Evolutionary conservation across 2,888 invertebrate genomes (phyloP).

Genomic region (Cataglyphis livida): DNA sequence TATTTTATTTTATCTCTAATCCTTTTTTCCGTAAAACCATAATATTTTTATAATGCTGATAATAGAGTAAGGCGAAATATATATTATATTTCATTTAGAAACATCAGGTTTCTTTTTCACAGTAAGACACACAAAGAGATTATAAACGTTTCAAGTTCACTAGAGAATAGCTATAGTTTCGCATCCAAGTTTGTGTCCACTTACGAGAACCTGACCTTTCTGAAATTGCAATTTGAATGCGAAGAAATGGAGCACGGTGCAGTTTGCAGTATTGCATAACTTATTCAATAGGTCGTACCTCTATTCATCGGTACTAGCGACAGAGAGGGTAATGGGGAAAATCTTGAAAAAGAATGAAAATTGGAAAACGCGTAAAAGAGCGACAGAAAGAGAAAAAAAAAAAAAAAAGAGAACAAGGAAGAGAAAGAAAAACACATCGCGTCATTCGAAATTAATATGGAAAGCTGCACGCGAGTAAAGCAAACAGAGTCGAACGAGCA

Average conservation of each 20-base stretch:
- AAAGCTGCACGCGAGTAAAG: slow-evolving; percentile 17
- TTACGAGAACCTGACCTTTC: neutral
- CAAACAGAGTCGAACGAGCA: slow-evolving; percentile 12
- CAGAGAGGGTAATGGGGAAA: neutral
- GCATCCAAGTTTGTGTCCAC: neutral
- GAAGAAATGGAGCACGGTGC: slow-evolving; percentile 12
- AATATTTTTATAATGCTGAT: neutral
- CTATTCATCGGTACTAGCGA: slow-evolving; percentile 9
- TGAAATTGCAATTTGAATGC: slow-evolving; percentile 42
- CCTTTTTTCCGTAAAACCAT: neutral
- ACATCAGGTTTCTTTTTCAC: neutral
- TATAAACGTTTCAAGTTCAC: neutral
- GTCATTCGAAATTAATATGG: slow-evolving; percentile 41
- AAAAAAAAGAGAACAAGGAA: neutral
- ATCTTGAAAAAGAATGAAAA: slow-evolving; percentile 18
- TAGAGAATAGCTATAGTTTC: neutral
- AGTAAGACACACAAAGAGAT: neutral
- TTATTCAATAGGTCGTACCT: slow-evolving; percentile 41
- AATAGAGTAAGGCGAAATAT: neutral
- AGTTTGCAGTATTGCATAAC: slow-evolving; percentile 29
- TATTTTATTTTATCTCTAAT: neutral
- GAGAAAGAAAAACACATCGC: slow-evolving; percentile 26
- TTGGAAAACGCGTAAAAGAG: neutral
- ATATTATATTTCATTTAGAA: neutral
- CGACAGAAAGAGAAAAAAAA: neutral